phyloP scores from a whole-genome alignment of 1,140 invertebrate genomes.

The Leptoteleia sp. region DNA sequence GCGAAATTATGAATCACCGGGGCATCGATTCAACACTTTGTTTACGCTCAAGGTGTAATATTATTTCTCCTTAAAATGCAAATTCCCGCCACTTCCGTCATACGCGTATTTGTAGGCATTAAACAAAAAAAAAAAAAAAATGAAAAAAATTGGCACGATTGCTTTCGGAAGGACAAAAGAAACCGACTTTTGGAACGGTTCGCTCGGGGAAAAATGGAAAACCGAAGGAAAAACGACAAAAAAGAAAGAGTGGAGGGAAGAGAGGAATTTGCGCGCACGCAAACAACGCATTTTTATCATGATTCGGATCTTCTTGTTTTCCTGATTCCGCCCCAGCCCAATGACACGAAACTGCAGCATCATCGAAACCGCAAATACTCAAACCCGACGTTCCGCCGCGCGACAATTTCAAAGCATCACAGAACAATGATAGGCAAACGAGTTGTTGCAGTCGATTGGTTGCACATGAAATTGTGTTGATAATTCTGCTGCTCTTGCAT shows the following conservation, averaged over 20 bases:
- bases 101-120: too few species aligned
- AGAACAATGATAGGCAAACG: slow-evolving; percentile 62
- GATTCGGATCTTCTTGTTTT: slow-evolving; percentile 57
- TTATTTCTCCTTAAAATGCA: too few species aligned
- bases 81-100: too few species aligned
- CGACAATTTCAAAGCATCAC: slow-evolving; percentile 59
- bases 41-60: slow-evolving; percentile 32
- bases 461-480: slow-evolving; percentile 59
- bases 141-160: too few species aligned
- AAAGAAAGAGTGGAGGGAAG: neutral
- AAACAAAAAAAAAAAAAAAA: too few species aligned
- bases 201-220: too few species aligned
- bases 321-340: slow-evolving; percentile 17
- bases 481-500: slow-evolving; percentile 56
- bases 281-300: slow-evolving; percentile 40
- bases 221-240: slow-evolving; percentile 5
- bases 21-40: slow-evolving; percentile 33
- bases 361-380: slow-evolving; percentile 63
- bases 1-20: neutral
- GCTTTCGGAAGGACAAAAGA: too few species aligned
- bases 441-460: slow-evolving; percentile 62
- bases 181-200: too few species aligned
- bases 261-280: neutral
- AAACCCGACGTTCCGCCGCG: slow-evolving; percentile 37
- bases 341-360: slow-evolving; percentile 60